Percentiles rank a stretch among this genome's conserved stretches.
These are phyloP conservation scores for Hemistola chrysoprasaria DNA, from an alignment of 2,888 invertebrate genomes.

Conservation along the genomic window DNA sequence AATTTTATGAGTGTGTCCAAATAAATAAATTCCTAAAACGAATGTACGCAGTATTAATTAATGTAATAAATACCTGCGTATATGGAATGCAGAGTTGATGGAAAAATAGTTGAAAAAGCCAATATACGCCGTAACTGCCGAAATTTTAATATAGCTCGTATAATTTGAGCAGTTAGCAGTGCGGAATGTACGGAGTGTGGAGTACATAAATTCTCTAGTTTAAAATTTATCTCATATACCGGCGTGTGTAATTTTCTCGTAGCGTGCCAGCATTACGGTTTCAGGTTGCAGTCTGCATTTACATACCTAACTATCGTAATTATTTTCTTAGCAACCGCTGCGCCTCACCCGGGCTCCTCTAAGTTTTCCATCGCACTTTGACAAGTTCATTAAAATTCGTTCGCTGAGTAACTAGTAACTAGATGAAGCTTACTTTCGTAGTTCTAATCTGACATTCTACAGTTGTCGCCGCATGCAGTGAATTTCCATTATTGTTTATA, in stretches of 20 bases:
- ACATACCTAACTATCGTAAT: conserved; percentile 21
- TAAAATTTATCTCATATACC: conserved; percentile 10
- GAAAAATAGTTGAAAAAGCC: conserved; percentile 13
- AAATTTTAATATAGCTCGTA: conserved; percentile 6
- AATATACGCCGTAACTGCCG: conserved; percentile 2
- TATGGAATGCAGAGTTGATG: too few species aligned
- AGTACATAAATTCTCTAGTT: conserved; percentile 13
- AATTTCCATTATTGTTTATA: too few species aligned
- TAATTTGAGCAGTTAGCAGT: conserved; percentile 4
- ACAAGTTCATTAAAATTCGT: conserved; percentile 54
- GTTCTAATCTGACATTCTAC: conserved; percentile 40
- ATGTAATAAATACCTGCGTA: too few species aligned
- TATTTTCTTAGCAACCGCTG: conserved; percentile 19
- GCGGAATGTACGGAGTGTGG: conserved; percentile 4
- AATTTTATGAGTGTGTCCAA: too few species aligned
- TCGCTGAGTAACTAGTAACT: conserved; percentile 38
- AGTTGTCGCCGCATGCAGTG: background rate
- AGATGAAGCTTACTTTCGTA: conserved; percentile 33
- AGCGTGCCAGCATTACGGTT: background rate
- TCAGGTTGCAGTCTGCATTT: conserved; percentile 5
- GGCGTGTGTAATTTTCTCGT: background rate
- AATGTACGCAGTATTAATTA: too few species aligned
- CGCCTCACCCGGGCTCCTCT: conserved; percentile 25
- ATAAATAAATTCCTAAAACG: too few species aligned
- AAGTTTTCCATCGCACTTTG: conserved; percentile 44